Percentiles rank a stretch among this genome's conserved stretches.
phyloP scores from a whole-genome alignment of 1,140 invertebrate species.

The Oreohelix idahoensis region DNA sequence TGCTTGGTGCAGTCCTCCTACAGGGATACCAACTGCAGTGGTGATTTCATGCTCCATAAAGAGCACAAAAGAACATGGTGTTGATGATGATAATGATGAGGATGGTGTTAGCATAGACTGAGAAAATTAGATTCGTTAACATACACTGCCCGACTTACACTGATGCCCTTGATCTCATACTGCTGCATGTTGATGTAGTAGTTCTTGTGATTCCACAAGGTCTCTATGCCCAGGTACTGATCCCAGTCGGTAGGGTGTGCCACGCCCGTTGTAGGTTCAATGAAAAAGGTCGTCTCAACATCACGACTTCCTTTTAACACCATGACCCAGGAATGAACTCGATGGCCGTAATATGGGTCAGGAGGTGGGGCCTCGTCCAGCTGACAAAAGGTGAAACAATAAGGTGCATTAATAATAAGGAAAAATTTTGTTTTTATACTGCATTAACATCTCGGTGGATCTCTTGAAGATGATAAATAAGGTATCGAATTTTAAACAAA shows the following conservation, averaged over 20 bases:
- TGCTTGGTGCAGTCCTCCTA: too few relatives aligned
- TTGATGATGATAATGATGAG: too few relatives aligned
- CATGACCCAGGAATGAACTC: conserved; percentile 39
- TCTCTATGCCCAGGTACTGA: conserved; percentile 32
- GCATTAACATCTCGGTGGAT: too few relatives aligned
- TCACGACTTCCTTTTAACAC: conserved; percentile 24
- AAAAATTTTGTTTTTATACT: too few relatives aligned
- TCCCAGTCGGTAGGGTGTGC: conserved; percentile 31
- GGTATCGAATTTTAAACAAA: too few relatives aligned
- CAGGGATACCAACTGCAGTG: too few relatives aligned
- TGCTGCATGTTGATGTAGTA: conserved; percentile 38
- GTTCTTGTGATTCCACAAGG: conserved; percentile 36
- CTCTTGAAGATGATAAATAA: too few relatives aligned
- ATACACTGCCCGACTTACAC: not conserved
- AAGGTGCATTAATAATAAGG: too few relatives aligned
- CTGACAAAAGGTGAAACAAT: not conserved
- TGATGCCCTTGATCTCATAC: not conserved
- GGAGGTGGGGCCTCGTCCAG: conserved; percentile 22
- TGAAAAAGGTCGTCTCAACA: conserved; percentile 30
- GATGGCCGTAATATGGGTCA: not conserved
- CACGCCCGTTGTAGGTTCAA: conserved; percentile 33
- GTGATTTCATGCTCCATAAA: too few relatives aligned
- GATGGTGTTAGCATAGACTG: too few relatives aligned
- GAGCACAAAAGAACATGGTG: too few relatives aligned
- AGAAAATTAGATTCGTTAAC: too few relatives aligned